Percentiles rank a stretch among this genome's conserved stretches.
phyloP scores from a whole-genome alignment of 2,888 invertebrate species.

The Hyppa rectilinea region DNA sequence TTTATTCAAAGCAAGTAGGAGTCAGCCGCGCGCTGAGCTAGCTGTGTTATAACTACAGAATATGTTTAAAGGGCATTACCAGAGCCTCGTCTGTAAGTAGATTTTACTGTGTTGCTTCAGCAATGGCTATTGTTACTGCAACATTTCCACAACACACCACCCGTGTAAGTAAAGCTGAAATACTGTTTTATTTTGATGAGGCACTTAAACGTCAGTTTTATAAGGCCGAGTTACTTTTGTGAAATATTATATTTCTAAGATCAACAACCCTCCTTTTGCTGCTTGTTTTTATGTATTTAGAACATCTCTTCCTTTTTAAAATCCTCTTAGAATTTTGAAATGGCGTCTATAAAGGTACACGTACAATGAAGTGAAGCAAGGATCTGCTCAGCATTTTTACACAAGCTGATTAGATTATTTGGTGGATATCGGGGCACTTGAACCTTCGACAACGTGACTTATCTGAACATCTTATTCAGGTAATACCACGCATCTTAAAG shows the following conservation, averaged over 20 bases:
- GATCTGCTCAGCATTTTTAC: conserved; percentile 33
- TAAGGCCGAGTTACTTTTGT: conserved; percentile 28
- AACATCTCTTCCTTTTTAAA: conserved; percentile 37
- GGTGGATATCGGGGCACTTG: conserved; percentile 25
- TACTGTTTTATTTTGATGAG: conserved; percentile 39
- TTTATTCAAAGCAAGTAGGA: conserved; percentile 68
- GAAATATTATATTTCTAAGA: conserved; percentile 34
- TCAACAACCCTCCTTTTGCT: conserved; percentile 11
- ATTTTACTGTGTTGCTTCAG: conserved; percentile 74
- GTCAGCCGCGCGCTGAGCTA: conserved; percentile 55
- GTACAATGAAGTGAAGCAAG: conserved; percentile 25
- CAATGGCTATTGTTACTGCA: conserved; percentile 64
- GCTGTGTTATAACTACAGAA: conserved; percentile 67
- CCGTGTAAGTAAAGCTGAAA: conserved; percentile 38
- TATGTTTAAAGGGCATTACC: conserved; percentile 72
- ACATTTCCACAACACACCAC: conserved; percentile 60
- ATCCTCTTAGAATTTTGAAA: conserved; percentile 41
- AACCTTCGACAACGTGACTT: conserved; percentile 56
- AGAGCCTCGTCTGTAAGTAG: conserved; percentile 72
- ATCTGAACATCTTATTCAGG: conserved; percentile 49
- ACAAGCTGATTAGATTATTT: conserved; percentile 52
- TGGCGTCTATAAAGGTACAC: conserved; percentile 19
- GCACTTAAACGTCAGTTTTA: conserved; percentile 25
- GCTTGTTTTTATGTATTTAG: conserved; percentile 35
- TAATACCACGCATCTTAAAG: conserved; percentile 57